These are phyloP conservation scores for Callithrix jacchus DNA, from an alignment of 2,113 vertebrate species.

Conservation along the genomic window DNA sequence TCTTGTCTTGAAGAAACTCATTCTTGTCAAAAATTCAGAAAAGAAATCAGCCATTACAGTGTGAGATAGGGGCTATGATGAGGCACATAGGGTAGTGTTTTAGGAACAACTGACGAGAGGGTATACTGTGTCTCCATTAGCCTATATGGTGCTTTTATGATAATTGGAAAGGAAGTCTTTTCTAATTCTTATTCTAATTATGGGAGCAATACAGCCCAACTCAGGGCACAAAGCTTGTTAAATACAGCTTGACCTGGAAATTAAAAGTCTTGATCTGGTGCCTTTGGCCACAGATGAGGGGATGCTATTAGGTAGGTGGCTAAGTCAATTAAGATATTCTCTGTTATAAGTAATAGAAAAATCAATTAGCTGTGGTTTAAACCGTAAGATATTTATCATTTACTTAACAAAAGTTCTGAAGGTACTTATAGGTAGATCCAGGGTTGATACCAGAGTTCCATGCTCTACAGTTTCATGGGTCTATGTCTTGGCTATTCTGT, in stretches of 20 bases:
- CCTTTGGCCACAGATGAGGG: not conserved
- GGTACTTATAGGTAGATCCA: not conserved
- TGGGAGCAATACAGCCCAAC: not conserved
- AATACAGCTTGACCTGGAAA: not conserved
- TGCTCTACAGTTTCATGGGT: not conserved
- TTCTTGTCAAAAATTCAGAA: not conserved
- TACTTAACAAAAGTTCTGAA: not conserved
- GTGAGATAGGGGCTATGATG: not conserved
- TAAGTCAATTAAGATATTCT: not conserved
- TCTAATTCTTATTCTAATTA: not conserved
- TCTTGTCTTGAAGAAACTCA: not conserved
- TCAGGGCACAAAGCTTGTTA: not conserved
- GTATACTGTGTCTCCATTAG: not conserved
- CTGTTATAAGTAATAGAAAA: not conserved
- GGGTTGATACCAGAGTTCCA: not conserved
- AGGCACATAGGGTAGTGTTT: not conserved
- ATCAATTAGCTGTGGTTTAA: not conserved
- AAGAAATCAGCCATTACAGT: not conserved
- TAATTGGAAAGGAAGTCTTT: not conserved
- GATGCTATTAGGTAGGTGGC: not conserved
- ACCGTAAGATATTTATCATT: not conserved
- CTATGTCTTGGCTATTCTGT: not conserved
- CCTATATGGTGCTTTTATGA: not conserved
- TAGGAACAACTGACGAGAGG: not conserved
- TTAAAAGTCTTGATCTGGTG: not conserved